Percentiles rank a stretch among this genome's conserved stretches.
phyloP scores from a whole-genome alignment of 2,113 vertebrate species.

The Psammodynastes pulverulentus region DNA sequence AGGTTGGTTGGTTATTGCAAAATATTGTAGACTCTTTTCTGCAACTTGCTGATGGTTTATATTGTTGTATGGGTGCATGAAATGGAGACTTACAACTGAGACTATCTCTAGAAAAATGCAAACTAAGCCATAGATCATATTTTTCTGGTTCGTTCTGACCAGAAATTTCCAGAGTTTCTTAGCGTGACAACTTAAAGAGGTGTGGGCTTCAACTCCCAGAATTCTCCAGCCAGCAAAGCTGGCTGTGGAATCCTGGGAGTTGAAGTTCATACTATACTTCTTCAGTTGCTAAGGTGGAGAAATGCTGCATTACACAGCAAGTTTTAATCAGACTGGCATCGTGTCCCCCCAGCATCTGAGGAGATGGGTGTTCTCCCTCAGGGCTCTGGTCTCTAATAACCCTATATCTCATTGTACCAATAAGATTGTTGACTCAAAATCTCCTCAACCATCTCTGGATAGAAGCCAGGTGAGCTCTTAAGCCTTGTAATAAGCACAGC shows the following conservation, averaged over 20 bases:
- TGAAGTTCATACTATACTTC: too few relatives aligned
- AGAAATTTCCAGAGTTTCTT: not conserved
- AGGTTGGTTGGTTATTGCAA: not conserved
- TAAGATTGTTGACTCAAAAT: not conserved
- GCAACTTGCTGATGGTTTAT: not conserved
- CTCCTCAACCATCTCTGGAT: not conserved
- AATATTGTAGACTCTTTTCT: not conserved
- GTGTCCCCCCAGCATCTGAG: not conserved
- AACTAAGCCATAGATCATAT: not conserved
- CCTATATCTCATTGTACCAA: not conserved
- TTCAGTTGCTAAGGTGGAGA: too few relatives aligned
- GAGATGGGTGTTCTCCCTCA: not conserved
- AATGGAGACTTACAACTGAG: not conserved
- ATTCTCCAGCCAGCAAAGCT: too few relatives aligned
- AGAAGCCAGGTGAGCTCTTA: not conserved
- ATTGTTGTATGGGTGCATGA: not conserved
- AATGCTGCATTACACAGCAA: not conserved
- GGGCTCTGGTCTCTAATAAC: not conserved
- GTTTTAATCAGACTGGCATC: not conserved
- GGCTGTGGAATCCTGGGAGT: too few relatives aligned
- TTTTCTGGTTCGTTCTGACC: not conserved
- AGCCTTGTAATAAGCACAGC: not conserved
- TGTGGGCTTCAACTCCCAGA: too few relatives aligned
- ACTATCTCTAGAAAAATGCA: not conserved
- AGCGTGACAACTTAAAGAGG: too few relatives aligned